Evolutionary conservation across 2,888 invertebrate genomes (phyloP), one percentile per base, ranked within the genome.

Genomic region (Pemphredon lugubris): DNA sequence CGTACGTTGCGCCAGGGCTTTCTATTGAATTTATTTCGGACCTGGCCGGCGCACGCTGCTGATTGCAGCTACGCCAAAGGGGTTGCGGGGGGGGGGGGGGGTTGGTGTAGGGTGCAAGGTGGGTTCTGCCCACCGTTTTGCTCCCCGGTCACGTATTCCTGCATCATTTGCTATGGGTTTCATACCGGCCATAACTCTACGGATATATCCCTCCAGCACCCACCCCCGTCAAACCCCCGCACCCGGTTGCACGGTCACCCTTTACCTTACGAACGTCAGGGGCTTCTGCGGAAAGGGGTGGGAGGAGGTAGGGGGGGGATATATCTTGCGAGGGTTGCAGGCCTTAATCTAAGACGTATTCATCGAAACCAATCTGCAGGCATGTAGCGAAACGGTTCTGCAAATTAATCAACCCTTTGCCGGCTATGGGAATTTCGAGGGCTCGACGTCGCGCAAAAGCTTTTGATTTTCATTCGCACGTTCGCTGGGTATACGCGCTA

Each of bases 161-260:
- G 88, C 87, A 87, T 89, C 89, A 88, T 89, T 89, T 89, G 87
- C 88, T 85, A 88, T 88, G 87, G 87, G 88, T 88, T 89, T 88
- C 87, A 89, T 89, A 88, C 85, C 85, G 83, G 86, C 85, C 86
- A 88, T 88, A 89, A 89, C 85, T 89, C 85, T 73, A 79, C 83
- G 81, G 81, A 84, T 82, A 83, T 83, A 84, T 83, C 82, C 75
- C 73, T n/a, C n/a, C n/a, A n/a, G n/a, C n/a, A n/a, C n/a, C 55
- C 60, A 42, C 53, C 61, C 54, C 48, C 65, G 61, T 65, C 65
- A 71, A 73, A 66, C 61, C 45, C 18, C 53, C 67, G 16, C 32
- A 5, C 34, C 13, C 42, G 21, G 26, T 53, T 58, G 53, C 59
- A 53, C 57, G 14, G 59, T 48, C 32, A 42, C 51, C 65, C 39